These are phyloP conservation scores for Meiosimyza decipiens DNA, from an alignment of 2,888 invertebrate species.

Conservation along the genomic window DNA sequence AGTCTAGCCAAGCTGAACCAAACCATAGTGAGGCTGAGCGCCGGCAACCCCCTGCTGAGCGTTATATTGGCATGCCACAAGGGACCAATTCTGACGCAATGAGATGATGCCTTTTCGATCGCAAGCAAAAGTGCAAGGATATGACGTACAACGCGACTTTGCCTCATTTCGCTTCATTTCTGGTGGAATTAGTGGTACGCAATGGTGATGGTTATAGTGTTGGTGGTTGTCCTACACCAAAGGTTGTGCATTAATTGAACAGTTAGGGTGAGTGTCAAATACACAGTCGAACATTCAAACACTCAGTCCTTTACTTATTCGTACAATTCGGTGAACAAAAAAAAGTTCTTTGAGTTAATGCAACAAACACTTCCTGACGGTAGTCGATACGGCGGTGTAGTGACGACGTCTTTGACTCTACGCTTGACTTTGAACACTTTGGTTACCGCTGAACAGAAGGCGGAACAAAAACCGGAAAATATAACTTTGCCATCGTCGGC, in stretches of 20 bases:
- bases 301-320: neutral
- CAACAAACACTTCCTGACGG: conserved; percentile 50
- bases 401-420: conserved; percentile 40
- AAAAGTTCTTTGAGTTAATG: neutral
- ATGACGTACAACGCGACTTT: conserved; percentile 38
- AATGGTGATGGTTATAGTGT: conserved; percentile 23
- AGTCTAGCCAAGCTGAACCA: conserved; percentile 35
- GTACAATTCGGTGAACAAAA: neutral
- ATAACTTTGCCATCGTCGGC: conserved; percentile 51
- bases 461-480: conserved; percentile 65
- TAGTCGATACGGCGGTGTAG: conserved; percentile 28
- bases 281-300: conserved; percentile 38
- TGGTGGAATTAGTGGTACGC: conserved; percentile 43
- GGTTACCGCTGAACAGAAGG: conserved; percentile 58
- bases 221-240: conserved; percentile 25
- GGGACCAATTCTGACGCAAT: conserved; percentile 63
- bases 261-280: conserved; percentile 41
- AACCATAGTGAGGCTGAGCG: neutral
- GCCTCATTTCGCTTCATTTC: conserved; percentile 42
- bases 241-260: conserved; percentile 34
- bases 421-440: conserved; percentile 64
- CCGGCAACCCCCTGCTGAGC: conserved; percentile 62
- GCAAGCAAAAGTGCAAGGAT: conserved; percentile 36
- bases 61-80: conserved; percentile 67
- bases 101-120: conserved; percentile 38